Percentiles rank a stretch among this genome's conserved stretches.
phyloP scores from a whole-genome alignment of 2,797 vertebrate species.

The Oophaga sylvatica region DNA sequence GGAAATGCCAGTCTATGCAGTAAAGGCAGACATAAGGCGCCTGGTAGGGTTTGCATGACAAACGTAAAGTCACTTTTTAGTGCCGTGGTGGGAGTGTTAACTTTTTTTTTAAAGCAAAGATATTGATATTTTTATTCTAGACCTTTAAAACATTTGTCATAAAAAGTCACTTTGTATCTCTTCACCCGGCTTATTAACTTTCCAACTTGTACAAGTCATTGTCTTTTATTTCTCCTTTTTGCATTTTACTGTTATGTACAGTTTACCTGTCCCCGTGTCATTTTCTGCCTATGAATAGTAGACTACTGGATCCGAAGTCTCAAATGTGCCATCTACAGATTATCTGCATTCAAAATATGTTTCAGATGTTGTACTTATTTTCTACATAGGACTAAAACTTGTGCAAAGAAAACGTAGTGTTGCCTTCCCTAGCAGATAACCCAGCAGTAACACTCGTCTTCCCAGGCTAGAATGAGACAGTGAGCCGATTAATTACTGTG shows the following conservation, averaged over 20 bases:
- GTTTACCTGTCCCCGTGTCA: neutral
- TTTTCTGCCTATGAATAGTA: neutral
- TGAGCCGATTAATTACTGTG: neutral
- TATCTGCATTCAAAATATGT: conserved; percentile 2
- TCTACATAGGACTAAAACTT: neutral
- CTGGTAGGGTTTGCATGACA: too few species aligned
- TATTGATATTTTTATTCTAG: too few species aligned
- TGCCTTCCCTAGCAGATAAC: neutral
- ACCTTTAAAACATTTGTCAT: neutral
- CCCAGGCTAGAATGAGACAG: neutral
- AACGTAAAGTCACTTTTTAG: too few species aligned
- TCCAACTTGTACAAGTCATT: neutral
- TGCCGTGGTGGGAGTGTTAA: too few species aligned
- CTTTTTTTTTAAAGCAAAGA: too few species aligned
- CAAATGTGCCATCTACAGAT: neutral
- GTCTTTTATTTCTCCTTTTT: neutral
- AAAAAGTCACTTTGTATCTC: neutral
- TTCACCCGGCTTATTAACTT: neutral
- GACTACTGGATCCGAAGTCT: neutral
- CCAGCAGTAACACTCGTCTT: neutral
- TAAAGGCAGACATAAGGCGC: too few species aligned
- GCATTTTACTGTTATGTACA: neutral
- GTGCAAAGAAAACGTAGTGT: neutral
- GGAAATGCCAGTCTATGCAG: too few species aligned
- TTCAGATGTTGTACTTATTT: neutral